Evolutionary conservation across 2,888 invertebrate species (phyloP), one percentile per base, ranked within the genome.

Genomic region (Anagyrus pseudococci): DNA sequence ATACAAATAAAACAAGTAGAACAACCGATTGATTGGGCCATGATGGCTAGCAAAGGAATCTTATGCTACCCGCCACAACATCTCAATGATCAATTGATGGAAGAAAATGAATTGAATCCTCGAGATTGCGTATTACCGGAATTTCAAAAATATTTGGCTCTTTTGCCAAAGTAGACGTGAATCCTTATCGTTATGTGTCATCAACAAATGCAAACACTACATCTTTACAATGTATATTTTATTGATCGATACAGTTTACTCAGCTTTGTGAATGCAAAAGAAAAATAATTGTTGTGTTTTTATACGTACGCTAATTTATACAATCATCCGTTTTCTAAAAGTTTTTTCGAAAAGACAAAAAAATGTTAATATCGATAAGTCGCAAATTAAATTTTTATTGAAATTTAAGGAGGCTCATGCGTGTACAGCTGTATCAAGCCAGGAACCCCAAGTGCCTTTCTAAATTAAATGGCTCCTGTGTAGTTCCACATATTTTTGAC

Each of bases 61-160:
- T 85, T 88, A 0, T 87, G 89, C 37, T 84, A 90, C 55, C 83
- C 85, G 8, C 87, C 89, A 0, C 85, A 88, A 7, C 85, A 86
- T 64, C 84, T 91, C 2, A 86, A 86, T 67, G 83, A 87, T 1
- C 86, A 84, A 71, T 83, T 91, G 8, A 79, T 74, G 0, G 44
- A 72, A 0, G 67, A 71, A 58, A 69, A 58, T 2, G 70, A 75
- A 0, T 49, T 73, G 2, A 76, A 75, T 69, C 76, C 75, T 1
- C 73, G 75, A 19, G 76, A 80, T 4, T 72, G 72, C 8, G 79
- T 80, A 2, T 62, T 80, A 4, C 75, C 75, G 0, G 80, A 81
- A 58, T 81, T 81, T 52, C 76, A 76, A 64, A 80, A 78, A 57
- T 80, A 78, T 63, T 69, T 81, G 15, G 64, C 76, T 3, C 69